Evolutionary conservation across 2,113 vertebrate species (phyloP).

Genomic region (Chionis minor): DNA sequence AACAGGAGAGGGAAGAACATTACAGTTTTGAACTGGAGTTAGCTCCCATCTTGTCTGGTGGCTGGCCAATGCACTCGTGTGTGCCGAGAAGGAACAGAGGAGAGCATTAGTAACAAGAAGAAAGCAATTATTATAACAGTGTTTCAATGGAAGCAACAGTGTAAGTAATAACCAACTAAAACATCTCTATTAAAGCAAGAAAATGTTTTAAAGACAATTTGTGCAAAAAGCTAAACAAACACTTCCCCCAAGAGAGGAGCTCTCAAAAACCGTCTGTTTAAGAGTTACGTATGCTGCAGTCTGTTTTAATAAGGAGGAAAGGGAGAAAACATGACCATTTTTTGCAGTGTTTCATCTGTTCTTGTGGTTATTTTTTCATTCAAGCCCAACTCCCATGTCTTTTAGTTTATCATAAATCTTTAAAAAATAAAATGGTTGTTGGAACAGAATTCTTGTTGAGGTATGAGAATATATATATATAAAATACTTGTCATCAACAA

Average conservation of each 20-base stretch:
- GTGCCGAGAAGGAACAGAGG: not conserved
- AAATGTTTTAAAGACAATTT: not conserved
- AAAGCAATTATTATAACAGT: not conserved
- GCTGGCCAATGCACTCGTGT: not conserved
- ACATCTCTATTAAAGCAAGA: not conserved
- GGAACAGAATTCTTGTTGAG: not conserved
- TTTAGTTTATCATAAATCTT: not conserved
- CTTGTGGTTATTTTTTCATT: not conserved
- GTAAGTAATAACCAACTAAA: not conserved
- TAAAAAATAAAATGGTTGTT: not conserved
- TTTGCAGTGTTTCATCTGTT: not conserved
- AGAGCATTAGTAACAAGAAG: not conserved
- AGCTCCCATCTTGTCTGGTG: not conserved
- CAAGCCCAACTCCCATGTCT: not conserved
- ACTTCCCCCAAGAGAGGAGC: not conserved
- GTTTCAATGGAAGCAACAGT: not conserved
- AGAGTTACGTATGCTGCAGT: not conserved
- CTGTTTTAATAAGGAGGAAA: not conserved
- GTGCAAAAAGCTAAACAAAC: not conserved
- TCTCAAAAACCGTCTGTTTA: not conserved
- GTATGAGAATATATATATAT: not conserved
- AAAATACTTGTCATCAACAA: not conserved
- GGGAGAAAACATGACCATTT: not conserved
- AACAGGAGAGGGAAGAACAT: not conserved
- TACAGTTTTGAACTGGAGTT: not conserved